phyloP scores from a whole-genome alignment of 2,797 vertebrate species.

The Acropternis orthonyx region DNA sequence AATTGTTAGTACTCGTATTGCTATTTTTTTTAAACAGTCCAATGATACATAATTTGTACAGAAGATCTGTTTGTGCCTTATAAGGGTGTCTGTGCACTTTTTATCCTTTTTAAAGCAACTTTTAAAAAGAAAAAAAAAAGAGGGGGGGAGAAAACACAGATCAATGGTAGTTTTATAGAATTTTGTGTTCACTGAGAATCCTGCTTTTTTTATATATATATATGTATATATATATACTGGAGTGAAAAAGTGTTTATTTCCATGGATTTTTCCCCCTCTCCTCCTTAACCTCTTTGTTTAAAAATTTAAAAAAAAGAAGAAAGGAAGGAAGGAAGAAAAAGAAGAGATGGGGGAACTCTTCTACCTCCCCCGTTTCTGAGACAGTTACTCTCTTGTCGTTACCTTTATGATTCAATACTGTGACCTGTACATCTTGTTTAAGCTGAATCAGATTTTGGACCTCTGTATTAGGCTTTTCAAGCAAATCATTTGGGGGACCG shows the following conservation, averaged over 20 bases:
- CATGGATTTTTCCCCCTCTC: conserved; percentile 29
- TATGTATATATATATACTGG: background rate
- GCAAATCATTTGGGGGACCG: conserved; percentile 14
- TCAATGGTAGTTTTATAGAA: conserved; percentile 67
- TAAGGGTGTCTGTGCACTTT: conserved; percentile 83
- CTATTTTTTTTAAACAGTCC: conserved; percentile 68
- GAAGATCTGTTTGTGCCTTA: conserved; percentile 85
- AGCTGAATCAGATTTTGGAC: conserved; percentile 63
- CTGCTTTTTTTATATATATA: conserved; percentile 39
- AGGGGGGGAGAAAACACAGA: conserved; percentile 7
- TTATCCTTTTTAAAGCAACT: conserved; percentile 79
- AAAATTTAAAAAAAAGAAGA: background rate
- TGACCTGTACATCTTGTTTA: conserved; percentile 67
- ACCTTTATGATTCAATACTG: conserved; percentile 74
- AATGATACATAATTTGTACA: conserved; percentile 67
- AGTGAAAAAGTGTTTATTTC: conserved; percentile 61
- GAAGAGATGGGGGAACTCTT: conserved; percentile 7
- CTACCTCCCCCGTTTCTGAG: conserved; percentile 14
- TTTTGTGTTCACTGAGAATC: conserved; percentile 61
- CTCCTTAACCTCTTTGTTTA: conserved; percentile 52
- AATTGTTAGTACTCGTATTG: conserved; percentile 61
- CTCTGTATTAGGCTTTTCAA: conserved; percentile 64
- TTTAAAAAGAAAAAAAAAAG: conserved; percentile 54
- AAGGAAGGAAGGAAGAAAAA: background rate
- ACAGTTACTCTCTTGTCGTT: conserved; percentile 31